These are phyloP conservation scores for Therioaphis trifolii DNA, from an alignment of 2,888 invertebrate genomes.

Conservation along the genomic window DNA sequence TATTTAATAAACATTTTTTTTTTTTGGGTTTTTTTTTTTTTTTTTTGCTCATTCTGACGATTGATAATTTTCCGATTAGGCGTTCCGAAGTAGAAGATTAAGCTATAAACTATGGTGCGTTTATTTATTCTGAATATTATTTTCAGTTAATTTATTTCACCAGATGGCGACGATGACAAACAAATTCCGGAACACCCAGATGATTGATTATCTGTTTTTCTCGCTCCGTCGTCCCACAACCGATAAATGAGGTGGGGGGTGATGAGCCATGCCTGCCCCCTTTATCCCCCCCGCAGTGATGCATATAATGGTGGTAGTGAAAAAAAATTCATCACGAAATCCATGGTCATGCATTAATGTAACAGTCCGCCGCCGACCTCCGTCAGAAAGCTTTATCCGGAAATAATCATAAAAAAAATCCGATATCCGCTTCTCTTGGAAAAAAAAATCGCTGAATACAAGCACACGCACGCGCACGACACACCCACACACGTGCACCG, in stretches of 20 bases:
- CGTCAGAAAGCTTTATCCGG: conserved; percentile 28
- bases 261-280: not conserved
- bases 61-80: conserved; percentile 57
- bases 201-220: conserved; percentile 59
- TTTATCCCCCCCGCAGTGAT: no score
- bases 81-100: conserved; percentile 32
- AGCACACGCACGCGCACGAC: not conserved
- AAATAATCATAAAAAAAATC: conserved; percentile 44
- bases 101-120: conserved; percentile 22
- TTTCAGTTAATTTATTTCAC: conserved; percentile 61
- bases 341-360: conserved; percentile 55
- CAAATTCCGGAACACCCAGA: conserved; percentile 57
- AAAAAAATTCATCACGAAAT: conserved; percentile 47
- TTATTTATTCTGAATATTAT: conserved; percentile 58
- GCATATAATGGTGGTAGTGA: not conserved
- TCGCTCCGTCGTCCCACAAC: not conserved
- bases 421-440: conserved; percentile 36
- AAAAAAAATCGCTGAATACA: conserved; percentile 1
- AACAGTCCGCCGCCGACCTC: conserved; percentile 35
- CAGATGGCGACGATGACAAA: conserved; percentile 61
- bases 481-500: not conserved
- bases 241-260: not conserved
- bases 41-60: not conserved
- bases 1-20: not conserved
- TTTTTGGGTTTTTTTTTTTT: no score